These are phyloP conservation scores for Ophonus ardosiacus DNA, from an alignment of 2,888 invertebrate genomes.

Conservation along the genomic window DNA sequence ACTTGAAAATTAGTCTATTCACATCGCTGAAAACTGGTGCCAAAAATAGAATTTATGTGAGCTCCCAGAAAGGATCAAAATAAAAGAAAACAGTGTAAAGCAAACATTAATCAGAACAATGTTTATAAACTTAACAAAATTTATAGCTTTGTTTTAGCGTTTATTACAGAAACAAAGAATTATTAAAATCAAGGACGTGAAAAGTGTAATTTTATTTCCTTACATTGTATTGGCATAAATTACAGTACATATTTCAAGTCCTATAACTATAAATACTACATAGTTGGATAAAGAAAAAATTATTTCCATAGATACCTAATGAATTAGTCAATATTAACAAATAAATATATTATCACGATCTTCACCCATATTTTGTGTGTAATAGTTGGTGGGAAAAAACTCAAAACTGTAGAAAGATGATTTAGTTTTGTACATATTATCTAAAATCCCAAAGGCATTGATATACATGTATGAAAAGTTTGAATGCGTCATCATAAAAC, in stretches of 20 bases:
- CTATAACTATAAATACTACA: not conserved
- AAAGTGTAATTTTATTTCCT: too few species aligned
- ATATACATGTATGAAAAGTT: too few species aligned
- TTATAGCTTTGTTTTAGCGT: too few species aligned
- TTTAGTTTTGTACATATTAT: too few species aligned
- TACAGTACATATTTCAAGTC: not conserved
- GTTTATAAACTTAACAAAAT: not conserved
- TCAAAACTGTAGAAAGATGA: not conserved
- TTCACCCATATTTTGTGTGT: not conserved
- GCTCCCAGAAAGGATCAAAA: not conserved
- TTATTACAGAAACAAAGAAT: not conserved
- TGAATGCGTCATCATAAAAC: too few species aligned
- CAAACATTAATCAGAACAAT: not conserved
- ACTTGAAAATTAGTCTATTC: not conserved
- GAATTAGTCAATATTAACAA: not conserved
- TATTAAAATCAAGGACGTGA: not conserved
- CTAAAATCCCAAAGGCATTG: too few species aligned
- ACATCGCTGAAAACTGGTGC: not conserved
- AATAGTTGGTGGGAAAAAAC: too few species aligned
- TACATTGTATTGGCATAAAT: not conserved
- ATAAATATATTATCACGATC: not conserved
- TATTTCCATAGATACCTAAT: not conserved
- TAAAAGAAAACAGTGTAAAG: not conserved
- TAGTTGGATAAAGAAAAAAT: not conserved
- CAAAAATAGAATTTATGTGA: not conserved